Evolutionary conservation across 2,113 vertebrate species (phyloP), one percentile per base, ranked within the genome.

Genomic region (Tachycineta bicolor): DNA sequence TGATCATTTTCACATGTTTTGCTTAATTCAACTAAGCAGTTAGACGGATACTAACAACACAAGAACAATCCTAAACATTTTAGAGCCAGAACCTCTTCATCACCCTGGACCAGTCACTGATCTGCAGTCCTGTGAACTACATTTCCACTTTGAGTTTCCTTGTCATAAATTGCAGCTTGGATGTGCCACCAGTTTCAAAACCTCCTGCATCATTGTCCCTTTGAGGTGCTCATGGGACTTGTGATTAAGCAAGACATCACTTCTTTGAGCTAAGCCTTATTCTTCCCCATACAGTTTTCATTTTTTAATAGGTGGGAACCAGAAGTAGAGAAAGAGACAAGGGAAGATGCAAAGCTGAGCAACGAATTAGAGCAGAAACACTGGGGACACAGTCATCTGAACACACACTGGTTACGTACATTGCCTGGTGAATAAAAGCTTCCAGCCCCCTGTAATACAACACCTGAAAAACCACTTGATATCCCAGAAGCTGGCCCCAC

Each of bases 1-100:
- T 94, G 95, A 97, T 96, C n/a, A 89, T 96, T 97, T 94, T 97
- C 97, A 97, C 95, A 97, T 97, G 96, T 77, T 95, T 96, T 94
- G 92, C 91, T 97, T 97, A 95, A 96, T 96, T 96, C 76, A 74
- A 20, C 87, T 87, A 87, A 95, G 91, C 90, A 83, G 86, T 94
- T 93, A 94, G 94, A 79, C 87, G 97, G 93, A 94, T 68, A 95
- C 44, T 91, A 95, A 93, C 64, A 91, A 95, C 77, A 87, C 31
- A 92, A 53, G 69, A 91, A 55, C 63, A 91, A 75, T 67, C 29
- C 86, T 86, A 95, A 95, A 95, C 4, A 39, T 88, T 96, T 97
- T 81, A 87, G 77, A 92, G 74, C 85, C 80, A 89, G 95, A 93
- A 82, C 82, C 83, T 92, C 62, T 95, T 83, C 75, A 91, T 95